Evolutionary conservation across 1,140 invertebrate genomes (phyloP), one percentile per base, ranked within the genome.

Genomic region (Ceratina japonica): DNA sequence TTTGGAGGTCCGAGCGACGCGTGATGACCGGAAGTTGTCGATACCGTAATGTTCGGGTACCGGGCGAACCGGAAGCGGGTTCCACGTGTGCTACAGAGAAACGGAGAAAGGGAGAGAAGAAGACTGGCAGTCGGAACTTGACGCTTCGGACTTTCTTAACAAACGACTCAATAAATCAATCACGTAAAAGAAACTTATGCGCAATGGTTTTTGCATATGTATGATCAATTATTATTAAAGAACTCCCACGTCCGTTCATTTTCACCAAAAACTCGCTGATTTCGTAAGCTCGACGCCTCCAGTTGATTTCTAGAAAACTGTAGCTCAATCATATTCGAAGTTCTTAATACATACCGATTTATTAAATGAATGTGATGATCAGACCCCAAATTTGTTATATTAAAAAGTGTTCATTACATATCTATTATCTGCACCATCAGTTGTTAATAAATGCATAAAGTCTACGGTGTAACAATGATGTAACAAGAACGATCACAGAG

Each of bases 21-120:
- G 69, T 82, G 78, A 86, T 88, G 71, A 87, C 83, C 85, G 88
- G 89, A 90, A 89, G 83, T 86, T 80, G 89, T 87, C 87, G 87
- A 91, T 89, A 91, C 88, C 82, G 85, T 88, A 89, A 90, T 85
- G 88, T 88, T 90, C 82, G 77, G 82, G 85, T 90, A 83, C 82
- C 82, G 75, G 75, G 79, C 82, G 76, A 88, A 87, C 85, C 87
- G 89, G 89, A 91, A 89, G 87, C 81, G 64, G 78, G 66, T 80
- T 83, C 84, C 84, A 83, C 86, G 87, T 85, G 85, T 86, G 86
- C 88, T 86, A 86, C 80, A 77, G 75, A 51, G 64, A 52, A 54
- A 66, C 59, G 18, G 49, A 75, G 82, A 68, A 56, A 69, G 71
- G 61, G 64, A 54, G 37, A 58, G 52, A 66, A 52, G 79, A 69